Evolutionary conservation across 2,888 invertebrate species (phyloP), one percentile per base, ranked within the genome.

Genomic region (Zhuqinia jingwanae): DNA sequence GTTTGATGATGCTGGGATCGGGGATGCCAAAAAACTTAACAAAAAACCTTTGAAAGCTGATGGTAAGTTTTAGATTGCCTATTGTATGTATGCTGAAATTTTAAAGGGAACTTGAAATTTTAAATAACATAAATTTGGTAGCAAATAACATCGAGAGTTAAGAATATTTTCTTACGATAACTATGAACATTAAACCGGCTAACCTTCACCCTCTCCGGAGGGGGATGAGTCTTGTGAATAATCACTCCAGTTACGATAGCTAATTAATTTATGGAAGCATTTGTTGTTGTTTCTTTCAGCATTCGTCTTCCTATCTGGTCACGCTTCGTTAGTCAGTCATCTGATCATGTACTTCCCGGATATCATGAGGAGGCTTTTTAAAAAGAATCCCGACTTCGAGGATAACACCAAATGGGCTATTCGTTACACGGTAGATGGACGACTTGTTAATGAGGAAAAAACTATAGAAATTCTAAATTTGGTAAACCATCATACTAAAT

Each of bases 281-380:
- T n/a, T n/a, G n/a, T n/a, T n/a, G n/a, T n/a, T 65, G 15, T 45
- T 73, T 10, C 47, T 45, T 73, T 1, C 56, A 90, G 90, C 88
- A 0, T 90, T 90, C 60, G 87, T 90, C 17, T 85, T 90, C 53
- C 65, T 89, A 1, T 73, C 86, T 27, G 89, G 90, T 53, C 90
- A 90, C 70, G 85, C 88, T 8, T 88, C 88, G 3, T 56, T 90
- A 22, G 83, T 89, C 73, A 87, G 88, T 47, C 88, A 89, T 63
- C 56, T 88, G 22, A 85, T 89, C 10, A 75, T 90, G 68, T 90
- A 89, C 80, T 90, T 90, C 75, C 90, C 90, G 13, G 90, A 90
- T 17, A 85, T 89, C 5, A 88, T 89, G 88, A 70, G 73, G 30
- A 70, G 86, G 13, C 82, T 90, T 47, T 73, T 89, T 22, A 77